phyloP scores from a whole-genome alignment of 2,113 vertebrate species.

The Ailuropoda melanoleuca region DNA sequence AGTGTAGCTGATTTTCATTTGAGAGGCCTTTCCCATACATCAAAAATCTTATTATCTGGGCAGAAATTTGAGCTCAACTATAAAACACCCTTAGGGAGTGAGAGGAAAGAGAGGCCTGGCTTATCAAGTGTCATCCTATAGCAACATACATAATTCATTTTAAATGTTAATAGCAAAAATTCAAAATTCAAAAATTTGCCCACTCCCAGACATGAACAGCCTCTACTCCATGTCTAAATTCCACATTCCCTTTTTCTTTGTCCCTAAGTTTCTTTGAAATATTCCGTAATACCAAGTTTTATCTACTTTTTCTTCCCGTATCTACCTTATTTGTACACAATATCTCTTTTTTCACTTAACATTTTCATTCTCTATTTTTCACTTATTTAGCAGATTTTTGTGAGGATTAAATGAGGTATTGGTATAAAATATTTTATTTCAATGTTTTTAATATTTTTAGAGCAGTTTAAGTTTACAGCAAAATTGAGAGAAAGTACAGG shows the following conservation, averaged over 20 bases:
- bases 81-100: neutral
- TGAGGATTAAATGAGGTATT: neutral
- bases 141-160: neutral
- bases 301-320: neutral
- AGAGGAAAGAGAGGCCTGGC: rapidly evolving
- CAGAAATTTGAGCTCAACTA: neutral
- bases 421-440: neutral
- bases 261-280: neutral
- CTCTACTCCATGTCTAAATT: neutral
- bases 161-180: neutral
- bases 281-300: neutral
- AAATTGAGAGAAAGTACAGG: neutral
- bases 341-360: neutral
- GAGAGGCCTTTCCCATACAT: neutral
- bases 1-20: neutral
- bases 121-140: neutral
- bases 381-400: neutral
- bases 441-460: neutral
- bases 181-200: neutral
- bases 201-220: neutral
- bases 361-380: neutral
- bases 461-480: neutral
- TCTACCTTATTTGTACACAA: neutral
- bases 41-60: neutral
- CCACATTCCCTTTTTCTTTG: neutral